Conservation (phyloP, 37 sponge, comb jelly and placozoan species). For the Amphimedon queenslandica region DNA sequence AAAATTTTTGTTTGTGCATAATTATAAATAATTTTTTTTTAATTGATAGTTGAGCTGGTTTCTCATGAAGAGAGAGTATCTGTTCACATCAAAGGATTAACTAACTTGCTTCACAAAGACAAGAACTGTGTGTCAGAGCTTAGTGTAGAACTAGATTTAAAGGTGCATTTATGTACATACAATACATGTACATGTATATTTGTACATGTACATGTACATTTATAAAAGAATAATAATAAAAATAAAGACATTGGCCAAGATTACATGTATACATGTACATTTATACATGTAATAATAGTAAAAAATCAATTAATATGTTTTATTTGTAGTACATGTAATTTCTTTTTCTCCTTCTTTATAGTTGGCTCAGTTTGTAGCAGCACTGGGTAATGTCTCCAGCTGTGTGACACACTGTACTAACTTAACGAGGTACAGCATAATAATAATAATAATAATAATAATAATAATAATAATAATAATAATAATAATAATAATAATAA, state of each 20-base stretch:
- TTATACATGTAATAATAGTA: no score
- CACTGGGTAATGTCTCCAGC: no score
- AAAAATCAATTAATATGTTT: no score
- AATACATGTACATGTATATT: background rate
- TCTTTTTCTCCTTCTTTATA: no score
- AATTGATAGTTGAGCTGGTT: constrained; percentile 46
- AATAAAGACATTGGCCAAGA: no score
- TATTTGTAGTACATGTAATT: no score
- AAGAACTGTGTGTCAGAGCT: background rate
- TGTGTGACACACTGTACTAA: no score
- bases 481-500: background rate
- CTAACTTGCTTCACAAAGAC: constrained; percentile 6
- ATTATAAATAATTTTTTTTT: background rate
- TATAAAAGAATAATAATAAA: background rate
- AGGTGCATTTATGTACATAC: constrained; percentile 15
- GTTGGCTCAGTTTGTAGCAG: no score
- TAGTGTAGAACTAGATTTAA: background rate
- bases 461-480: background rate
- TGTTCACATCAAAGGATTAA: constrained; percentile 32
- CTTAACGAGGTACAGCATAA: no score
- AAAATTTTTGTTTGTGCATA: no score
- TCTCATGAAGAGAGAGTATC: constrained; percentile 44
- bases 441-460: background rate
- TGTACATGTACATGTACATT: background rate
- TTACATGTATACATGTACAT: no score